Percentiles rank a stretch among this genome's conserved stretches.
These are phyloP conservation scores for Drosophila melanogaster DNA, from an alignment of 1,140 invertebrate species.

Conservation along the genomic window Release_6_plus_ISO1_MT NT_037436.4:1254501-1255000, in stretches of 20 bases:
- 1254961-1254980: slow-evolving; percentile 75
- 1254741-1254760: slow-evolving; percentile 71
- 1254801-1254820: slow-evolving; percentile 70
- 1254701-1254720: slow-evolving; percentile 69
- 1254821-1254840: slow-evolving; percentile 73
- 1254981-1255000: slow-evolving; percentile 63
- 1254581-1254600: slow-evolving; percentile 65
- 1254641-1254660: slow-evolving; percentile 21
- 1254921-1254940: slow-evolving; percentile 26
- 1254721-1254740: slow-evolving; percentile 75
- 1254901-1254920: slow-evolving; percentile 43
- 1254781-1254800: slow-evolving; percentile 81
- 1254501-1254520: slow-evolving; percentile 82
- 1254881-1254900: slow-evolving; percentile 71
- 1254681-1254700: slow-evolving; percentile 62
- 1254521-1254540: slow-evolving; percentile 80
- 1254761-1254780: slow-evolving; percentile 75
- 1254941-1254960: slow-evolving; percentile 41
- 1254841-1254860: slow-evolving; percentile 75
- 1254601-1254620: slow-evolving; percentile 10
- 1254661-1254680: slow-evolving; percentile 17
- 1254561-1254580: slow-evolving; percentile 79
- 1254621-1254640: slow-evolving; percentile 52
- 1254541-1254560: slow-evolving; percentile 78
- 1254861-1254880: slow-evolving; percentile 55